Conservation (phyloP, 2,888 invertebrate species). For the Argyresthia albistria region DNA sequence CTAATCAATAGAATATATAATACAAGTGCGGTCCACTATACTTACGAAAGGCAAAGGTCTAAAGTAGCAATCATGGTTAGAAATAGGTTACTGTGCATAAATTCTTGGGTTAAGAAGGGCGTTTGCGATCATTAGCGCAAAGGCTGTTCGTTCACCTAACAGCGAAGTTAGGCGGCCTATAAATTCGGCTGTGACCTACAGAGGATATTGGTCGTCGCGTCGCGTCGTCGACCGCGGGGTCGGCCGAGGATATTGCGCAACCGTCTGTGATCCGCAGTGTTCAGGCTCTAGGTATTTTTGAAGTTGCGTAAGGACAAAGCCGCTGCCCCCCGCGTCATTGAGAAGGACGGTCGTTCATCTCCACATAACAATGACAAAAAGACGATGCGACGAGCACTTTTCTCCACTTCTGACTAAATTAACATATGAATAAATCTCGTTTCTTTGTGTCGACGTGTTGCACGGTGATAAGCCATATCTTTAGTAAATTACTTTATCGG, state of each 20-base stretch:
- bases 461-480: background rate
- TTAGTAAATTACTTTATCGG: too few relatives aligned
- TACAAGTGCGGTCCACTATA: background rate
- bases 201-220: background rate
- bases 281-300: constrained; percentile 28
- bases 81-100: background rate
- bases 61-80: background rate
- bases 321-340: constrained; percentile 36
- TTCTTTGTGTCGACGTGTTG: background rate
- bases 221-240: constrained; percentile 3
- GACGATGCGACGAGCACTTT: background rate
- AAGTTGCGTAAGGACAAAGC: constrained; percentile 44
- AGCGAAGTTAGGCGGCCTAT: background rate
- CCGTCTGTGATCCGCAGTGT: constrained; percentile 33
- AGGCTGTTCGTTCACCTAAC: background rate
- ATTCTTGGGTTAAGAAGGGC: background rate
- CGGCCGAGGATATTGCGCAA: constrained; percentile 26
- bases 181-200: too few relatives aligned
- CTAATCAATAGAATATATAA: constrained; percentile 10
- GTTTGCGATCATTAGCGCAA: background rate
- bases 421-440: background rate
- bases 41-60: background rate
- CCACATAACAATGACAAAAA: background rate
- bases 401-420: constrained; percentile 1
- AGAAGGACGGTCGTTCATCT: constrained; percentile 46